phyloP scores from a whole-genome alignment of 2,888 invertebrate species.

The Amorpha juglandis region DNA sequence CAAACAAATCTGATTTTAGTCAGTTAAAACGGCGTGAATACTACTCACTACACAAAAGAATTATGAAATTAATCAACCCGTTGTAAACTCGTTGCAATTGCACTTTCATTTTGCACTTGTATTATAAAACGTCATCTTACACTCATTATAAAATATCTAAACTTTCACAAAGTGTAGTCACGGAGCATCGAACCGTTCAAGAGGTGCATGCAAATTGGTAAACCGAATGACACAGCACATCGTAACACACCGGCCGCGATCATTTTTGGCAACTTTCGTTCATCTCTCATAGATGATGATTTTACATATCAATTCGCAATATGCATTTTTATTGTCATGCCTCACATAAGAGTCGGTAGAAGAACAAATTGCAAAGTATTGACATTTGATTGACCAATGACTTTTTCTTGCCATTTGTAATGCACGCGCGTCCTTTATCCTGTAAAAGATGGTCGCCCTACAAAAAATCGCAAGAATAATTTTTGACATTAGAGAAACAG shows the following conservation, averaged over 20 bases:
- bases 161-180: slow-evolving; percentile 28
- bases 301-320: not conserved
- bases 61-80: slow-evolving; percentile 5
- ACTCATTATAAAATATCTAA: slow-evolving; percentile 27
- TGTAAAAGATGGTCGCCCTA: no score
- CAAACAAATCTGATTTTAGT: no score
- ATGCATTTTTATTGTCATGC: not conserved
- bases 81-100: slow-evolving; percentile 1
- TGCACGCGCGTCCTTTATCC: no score
- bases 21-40: no score
- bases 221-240: slow-evolving; percentile 26
- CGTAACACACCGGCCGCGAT: slow-evolving; percentile 16
- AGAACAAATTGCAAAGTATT: no score
- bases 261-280: slow-evolving; percentile 29
- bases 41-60: not conserved
- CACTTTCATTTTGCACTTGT: slow-evolving; percentile 31
- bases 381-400: not conserved
- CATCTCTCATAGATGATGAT: not conserved
- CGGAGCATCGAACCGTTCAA: slow-evolving; percentile 17
- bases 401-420: no score
- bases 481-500: no score
- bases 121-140: slow-evolving; percentile 30
- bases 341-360: not conserved
- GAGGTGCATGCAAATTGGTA: slow-evolving; percentile 27
- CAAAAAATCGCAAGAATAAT: no score